Conservation (phyloP, 1,140 invertebrate species). For the Drosophila tropicalis region DNA sequence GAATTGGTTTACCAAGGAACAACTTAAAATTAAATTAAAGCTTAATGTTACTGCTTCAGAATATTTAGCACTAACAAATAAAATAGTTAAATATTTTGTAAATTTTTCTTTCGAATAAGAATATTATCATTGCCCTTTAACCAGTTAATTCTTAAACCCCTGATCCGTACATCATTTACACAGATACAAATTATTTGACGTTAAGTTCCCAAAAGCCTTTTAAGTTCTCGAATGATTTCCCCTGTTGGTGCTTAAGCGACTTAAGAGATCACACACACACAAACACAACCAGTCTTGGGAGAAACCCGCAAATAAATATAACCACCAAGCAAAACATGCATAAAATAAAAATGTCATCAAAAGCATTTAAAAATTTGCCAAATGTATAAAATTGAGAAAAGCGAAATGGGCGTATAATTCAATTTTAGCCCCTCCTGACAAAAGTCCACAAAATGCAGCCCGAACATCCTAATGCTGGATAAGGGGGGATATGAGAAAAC, state of each 20-base stretch:
- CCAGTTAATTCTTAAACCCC: not conserved
- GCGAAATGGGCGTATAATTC: constrained; percentile 61
- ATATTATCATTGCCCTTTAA: not conserved
- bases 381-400: constrained; percentile 34
- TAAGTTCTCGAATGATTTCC: constrained; percentile 57
- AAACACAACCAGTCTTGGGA: constrained; percentile 34
- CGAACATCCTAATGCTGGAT: not conserved
- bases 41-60: no score
- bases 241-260: constrained; percentile 63
- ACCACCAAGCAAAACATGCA: constrained; percentile 10
- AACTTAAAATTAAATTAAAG: no score
- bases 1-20: no score
- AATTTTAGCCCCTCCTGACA: constrained; percentile 51
- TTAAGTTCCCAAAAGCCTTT: constrained; percentile 36
- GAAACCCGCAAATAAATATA: constrained; percentile 21
- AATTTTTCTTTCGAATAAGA: not conserved
- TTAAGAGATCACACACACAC: constrained; percentile 49
- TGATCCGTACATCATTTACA: not conserved
- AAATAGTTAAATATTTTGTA: no score
- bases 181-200: constrained; percentile 24
- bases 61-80: no score
- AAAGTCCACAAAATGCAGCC: constrained; percentile 50
- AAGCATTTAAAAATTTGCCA: constrained; percentile 76
- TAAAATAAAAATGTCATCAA: constrained; percentile 74
- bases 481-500: not conserved